A percentile compares a stretch with the other conserved stretches of the same genome.
These are phyloP conservation scores for Lepus oiostolus DNA, from an alignment of 2,797 vertebrate species.

Conservation along the genomic window DNA sequence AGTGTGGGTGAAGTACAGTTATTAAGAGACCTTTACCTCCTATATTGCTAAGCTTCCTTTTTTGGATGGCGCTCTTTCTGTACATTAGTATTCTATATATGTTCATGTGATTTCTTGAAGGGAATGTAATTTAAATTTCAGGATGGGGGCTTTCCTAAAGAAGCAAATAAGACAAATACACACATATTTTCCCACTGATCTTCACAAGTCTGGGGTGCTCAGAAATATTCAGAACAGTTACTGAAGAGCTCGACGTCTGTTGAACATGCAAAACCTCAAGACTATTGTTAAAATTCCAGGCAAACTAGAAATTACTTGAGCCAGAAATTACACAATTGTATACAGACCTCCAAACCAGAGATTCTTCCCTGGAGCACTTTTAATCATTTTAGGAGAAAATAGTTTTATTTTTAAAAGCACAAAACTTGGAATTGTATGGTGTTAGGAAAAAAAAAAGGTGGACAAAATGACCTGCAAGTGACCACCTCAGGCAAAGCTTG, in stretches of 20 bases:
- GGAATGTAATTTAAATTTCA: slow-evolving; percentile 48
- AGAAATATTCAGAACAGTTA: slow-evolving; percentile 61
- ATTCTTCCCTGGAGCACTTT: slow-evolving; percentile 73
- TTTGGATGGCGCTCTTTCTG: slow-evolving; percentile 39
- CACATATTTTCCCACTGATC: not conserved
- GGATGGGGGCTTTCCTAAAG: not conserved
- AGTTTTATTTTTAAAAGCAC: slow-evolving; percentile 71
- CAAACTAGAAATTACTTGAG: slow-evolving; percentile 75
- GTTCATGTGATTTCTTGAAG: slow-evolving; percentile 55
- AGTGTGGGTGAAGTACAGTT: slow-evolving; percentile 29
- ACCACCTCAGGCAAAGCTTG: not conserved
- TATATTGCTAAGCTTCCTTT: not conserved
- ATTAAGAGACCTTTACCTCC: slow-evolving; percentile 33
- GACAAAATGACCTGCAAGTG: slow-evolving; percentile 57
- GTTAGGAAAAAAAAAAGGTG: not conserved
- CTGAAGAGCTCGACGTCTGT: slow-evolving; percentile 19
- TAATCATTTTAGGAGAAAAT: slow-evolving; percentile 73
- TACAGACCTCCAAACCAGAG: slow-evolving; percentile 73
- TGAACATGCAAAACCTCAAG: slow-evolving; percentile 66
- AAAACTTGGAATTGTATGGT: slow-evolving; percentile 63
- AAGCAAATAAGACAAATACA: not conserved
- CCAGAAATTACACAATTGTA: slow-evolving; percentile 72
- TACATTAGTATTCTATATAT: slow-evolving; percentile 4
- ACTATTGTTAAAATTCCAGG: slow-evolving; percentile 81
- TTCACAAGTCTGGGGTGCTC: slow-evolving; percentile 21